phyloP scores from a whole-genome alignment of 2,113 vertebrate species.

The Rhipidura dahli region DNA sequence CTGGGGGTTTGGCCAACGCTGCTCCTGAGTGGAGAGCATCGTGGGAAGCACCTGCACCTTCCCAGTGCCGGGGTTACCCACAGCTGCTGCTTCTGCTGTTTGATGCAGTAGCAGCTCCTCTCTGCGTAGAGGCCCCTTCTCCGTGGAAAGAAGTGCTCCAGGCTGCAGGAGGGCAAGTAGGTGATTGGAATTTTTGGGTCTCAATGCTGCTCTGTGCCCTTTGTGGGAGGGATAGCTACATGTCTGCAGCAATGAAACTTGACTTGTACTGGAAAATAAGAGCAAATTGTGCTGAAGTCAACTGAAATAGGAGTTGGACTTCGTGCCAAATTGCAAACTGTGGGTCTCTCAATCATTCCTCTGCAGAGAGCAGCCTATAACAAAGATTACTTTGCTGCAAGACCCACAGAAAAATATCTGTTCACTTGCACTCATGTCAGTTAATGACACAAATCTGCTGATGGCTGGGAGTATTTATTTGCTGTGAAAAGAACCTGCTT shows the following conservation, averaged over 20 bases:
- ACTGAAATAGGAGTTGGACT: not conserved
- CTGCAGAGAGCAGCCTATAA: not conserved
- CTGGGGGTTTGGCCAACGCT: not conserved
- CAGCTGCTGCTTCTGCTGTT: not conserved
- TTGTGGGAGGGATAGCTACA: not conserved
- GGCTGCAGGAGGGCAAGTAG: not conserved
- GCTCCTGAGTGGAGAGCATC: not conserved
- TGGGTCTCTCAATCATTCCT: not conserved
- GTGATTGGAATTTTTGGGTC: not conserved
- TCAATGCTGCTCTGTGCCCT: not conserved
- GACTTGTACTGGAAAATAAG: not conserved
- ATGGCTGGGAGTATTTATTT: not conserved
- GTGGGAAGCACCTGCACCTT: not conserved
- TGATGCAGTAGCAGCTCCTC: not conserved
- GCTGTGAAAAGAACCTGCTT: not conserved
- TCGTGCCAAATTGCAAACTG: not conserved
- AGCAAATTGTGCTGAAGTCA: not conserved
- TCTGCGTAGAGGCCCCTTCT: not conserved
- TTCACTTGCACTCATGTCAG: not conserved
- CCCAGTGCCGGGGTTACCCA: accelerated
- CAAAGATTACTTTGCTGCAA: not conserved
- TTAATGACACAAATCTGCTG: conserved; percentile 6
- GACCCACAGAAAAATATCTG: not conserved
- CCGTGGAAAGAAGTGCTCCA: not conserved
- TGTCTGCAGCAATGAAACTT: not conserved